These are phyloP conservation scores for Hyposmocoma kahamanoa DNA, from an alignment of 1,140 invertebrate genomes.

Conservation along the genomic window DNA sequence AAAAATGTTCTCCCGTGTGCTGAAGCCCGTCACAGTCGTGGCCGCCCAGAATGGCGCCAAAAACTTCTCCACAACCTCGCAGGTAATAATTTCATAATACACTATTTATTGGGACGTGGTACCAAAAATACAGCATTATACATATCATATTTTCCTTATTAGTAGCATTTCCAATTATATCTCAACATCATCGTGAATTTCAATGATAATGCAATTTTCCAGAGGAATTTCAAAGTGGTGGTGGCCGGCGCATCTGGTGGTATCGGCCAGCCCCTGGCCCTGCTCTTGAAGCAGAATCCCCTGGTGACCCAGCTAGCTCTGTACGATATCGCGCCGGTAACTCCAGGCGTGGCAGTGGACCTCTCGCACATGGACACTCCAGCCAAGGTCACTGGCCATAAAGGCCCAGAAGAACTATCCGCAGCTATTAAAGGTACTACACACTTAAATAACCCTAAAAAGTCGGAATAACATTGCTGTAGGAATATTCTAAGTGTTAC, in stretches of 20 bases:
- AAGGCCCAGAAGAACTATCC: slow-evolving; percentile 81
- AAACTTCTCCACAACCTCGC: slow-evolving; percentile 72
- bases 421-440: slow-evolving; percentile 76
- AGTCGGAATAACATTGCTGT: no score
- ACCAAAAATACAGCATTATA: no score
- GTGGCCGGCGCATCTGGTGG: slow-evolving; percentile 97
- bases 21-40: slow-evolving; percentile 64
- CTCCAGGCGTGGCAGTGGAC: slow-evolving; percentile 97
- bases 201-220: no score
- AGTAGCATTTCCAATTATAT: no score
- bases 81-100: slow-evolving; percentile 69
- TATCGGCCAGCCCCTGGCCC: slow-evolving; percentile 97
- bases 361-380: slow-evolving; percentile 96
- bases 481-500: no score
- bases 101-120: no score
- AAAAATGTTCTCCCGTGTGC: slow-evolving; percentile 73
- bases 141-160: no score
- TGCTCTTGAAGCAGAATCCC: slow-evolving; percentile 95
- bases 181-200: no score
- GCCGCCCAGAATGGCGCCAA: slow-evolving; percentile 65
- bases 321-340: slow-evolving; percentile 95
- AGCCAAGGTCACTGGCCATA: slow-evolving; percentile 87
- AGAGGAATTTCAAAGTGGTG: slow-evolving; percentile 91
- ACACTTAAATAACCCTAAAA: background rate
- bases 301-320: slow-evolving; percentile 88